Base-by-base conservation (phyloP, 2,888 invertebrate genomes). In the Salpingus planirostris region DNA sequence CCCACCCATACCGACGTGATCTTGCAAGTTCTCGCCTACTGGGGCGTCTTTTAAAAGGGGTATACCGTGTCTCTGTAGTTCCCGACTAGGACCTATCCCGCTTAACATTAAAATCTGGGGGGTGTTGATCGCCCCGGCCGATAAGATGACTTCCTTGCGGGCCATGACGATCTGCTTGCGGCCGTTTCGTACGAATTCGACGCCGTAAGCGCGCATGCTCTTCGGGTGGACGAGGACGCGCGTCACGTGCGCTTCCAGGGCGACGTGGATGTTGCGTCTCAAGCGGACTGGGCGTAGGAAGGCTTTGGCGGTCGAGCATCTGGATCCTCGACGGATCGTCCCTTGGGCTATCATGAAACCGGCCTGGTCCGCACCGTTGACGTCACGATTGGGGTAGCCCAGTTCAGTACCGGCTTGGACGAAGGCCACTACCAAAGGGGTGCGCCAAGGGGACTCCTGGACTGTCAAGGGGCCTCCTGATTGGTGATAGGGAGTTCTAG, bases 91-190 rank as follows among this genome's bases (percentile, higher is more conserved):
- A 3, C 64, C 64, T 13, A 60, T 42, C 0, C 93, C 93, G 0
- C 91, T 91, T 1, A 95, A 64, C 89, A 93, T 89, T 38, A 96
- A 66, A 29, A 96, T 66, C 57, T 95, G 93, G 0, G 95, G 90
- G 7, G 84, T 82, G 57, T 93, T 93, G 14, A 96, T 86, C 1
- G 93, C 78, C 0, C 95, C 95, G 0, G 90, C 91, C 7, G 89
- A 81, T 21, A 95, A 57, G 27, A 95, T 85, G 0, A 95, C 77
- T 62, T 90, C 90, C 50, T 85, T 84, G 30, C 74, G 73, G 0
- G 90, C 90, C 36, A 74, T 67, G 0, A 83, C 79, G 0, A 77
- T 67, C 51, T 79, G 77, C 33, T 74, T 75, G 18, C 73, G 67
- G 2, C 87, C 88, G 44, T 82, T 73, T 43, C 85, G 74, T 1